These are phyloP conservation scores for Microtus pennsylvanicus DNA, from an alignment of 2,113 vertebrate genomes.

Conservation along the genomic window DNA sequence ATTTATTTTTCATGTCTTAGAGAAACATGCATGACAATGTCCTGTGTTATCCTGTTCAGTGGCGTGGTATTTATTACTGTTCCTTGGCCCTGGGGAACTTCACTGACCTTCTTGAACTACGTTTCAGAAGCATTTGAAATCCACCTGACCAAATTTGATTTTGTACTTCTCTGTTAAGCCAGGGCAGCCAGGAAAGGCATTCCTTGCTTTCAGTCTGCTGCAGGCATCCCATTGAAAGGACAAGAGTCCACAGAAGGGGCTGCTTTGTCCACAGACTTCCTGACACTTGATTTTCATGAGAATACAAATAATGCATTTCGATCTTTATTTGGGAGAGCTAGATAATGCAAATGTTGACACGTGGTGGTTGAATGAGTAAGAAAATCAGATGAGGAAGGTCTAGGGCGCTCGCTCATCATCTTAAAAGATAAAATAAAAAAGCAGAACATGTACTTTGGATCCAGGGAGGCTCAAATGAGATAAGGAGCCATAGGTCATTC, in stretches of 20 bases:
- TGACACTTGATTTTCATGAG: slow-evolving; percentile 23
- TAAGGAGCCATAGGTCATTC: slow-evolving; percentile 45
- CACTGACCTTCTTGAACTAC: slow-evolving; percentile 33
- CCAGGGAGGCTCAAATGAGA: slow-evolving; percentile 49
- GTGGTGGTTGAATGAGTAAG: neutral
- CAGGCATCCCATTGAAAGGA: slow-evolving; percentile 47
- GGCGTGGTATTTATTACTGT: neutral
- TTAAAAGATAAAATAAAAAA: neutral
- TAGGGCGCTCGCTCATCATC: slow-evolving; percentile 45
- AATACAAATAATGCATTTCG: slow-evolving; percentile 32
- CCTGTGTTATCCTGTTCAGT: neutral
- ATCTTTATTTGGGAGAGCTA: slow-evolving; percentile 38
- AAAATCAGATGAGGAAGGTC: neutral
- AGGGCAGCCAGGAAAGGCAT: neutral
- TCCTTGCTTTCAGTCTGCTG: slow-evolving; percentile 19
- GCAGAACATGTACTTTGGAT: slow-evolving; percentile 49
- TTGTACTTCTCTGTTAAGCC: slow-evolving; percentile 22
- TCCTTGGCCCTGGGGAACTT: slow-evolving; percentile 8
- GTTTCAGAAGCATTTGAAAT: slow-evolving; percentile 52
- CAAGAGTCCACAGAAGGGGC: slow-evolving; percentile 23
- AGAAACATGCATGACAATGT: neutral
- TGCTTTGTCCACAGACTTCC: neutral
- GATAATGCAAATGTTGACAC: slow-evolving; percentile 38
- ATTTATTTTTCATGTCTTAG: neutral
- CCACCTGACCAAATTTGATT: slow-evolving; percentile 54